A percentile compares a stretch with the other conserved stretches of the same genome.
These are phyloP conservation scores for Borostomias antarcticus DNA, from an alignment of 2,797 vertebrate genomes.

Conservation along the genomic window DNA sequence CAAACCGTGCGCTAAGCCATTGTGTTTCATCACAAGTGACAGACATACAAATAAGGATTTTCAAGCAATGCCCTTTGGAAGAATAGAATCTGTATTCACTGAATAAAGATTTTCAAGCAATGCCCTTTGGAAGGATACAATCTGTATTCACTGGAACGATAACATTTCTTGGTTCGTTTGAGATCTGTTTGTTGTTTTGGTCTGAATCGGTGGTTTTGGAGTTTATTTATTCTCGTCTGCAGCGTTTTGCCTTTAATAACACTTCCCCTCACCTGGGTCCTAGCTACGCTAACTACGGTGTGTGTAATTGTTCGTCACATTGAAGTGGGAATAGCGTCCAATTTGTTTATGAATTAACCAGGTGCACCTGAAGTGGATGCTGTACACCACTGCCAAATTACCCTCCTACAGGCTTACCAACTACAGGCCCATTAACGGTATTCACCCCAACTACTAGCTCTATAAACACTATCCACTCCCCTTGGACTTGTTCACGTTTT, in stretches of 20 bases:
- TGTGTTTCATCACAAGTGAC: slow-evolving; percentile 8
- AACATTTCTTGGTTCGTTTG: neutral
- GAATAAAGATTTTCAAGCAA: slow-evolving; percentile 4
- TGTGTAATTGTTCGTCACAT: slow-evolving; percentile 40
- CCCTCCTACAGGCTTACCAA: too few species aligned
- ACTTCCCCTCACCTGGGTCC: neutral
- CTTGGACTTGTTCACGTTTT: too few species aligned
- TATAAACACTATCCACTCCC: too few species aligned
- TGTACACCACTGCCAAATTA: slow-evolving; percentile 26
- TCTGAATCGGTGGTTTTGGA: slow-evolving; percentile 31
- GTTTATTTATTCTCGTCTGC: slow-evolving; percentile 20
- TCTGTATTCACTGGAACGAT: neutral
- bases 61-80: neutral
- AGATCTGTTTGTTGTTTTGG: slow-evolving; percentile 8
- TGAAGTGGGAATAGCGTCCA: slow-evolving; percentile 52
- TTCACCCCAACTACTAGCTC: too few species aligned
- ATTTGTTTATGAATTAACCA: slow-evolving; percentile 42
- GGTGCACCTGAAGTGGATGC: slow-evolving; percentile 39
- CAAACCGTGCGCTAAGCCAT: slow-evolving; percentile 1
- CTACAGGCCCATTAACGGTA: too few species aligned
- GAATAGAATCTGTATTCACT: slow-evolving; percentile 11
- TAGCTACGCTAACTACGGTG: slow-evolving; percentile 31
- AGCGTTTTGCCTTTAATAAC: neutral
- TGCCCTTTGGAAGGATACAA: neutral
- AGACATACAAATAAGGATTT: slow-evolving; percentile 4